Base-by-base conservation (phyloP, 1,140 invertebrate genomes). In the Drosophila parabipectinata region DNA sequence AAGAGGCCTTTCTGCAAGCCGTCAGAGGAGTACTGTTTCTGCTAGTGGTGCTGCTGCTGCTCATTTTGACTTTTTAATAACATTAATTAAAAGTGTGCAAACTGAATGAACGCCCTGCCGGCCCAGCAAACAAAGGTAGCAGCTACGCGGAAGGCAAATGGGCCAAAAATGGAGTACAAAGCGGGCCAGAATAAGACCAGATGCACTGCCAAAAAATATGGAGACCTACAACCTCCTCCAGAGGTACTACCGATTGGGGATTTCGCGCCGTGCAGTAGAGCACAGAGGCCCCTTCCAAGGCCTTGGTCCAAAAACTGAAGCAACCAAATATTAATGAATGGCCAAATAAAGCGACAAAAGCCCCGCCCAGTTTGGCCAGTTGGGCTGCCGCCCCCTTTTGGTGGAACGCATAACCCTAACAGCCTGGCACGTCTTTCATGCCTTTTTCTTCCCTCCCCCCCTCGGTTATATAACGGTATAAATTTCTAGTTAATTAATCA, bases 401-500 rank as follows among this genome's bases (percentile, higher is more conserved):
- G 34, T n/a, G 34, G 34, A 12, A 2, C 34, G 10, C 4, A 37
- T 37, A 28, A 15, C 60, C 50, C 48, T 26, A 32, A 10, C 32
- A 24, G n/a, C 4, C 28, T 10, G 44, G 37, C 55, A 71, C 69
- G 48, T 69, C 74, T 50, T 77, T 66, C 30, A 62, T 50, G 56
- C 69, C 66, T 45, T 67, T 32, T 28, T 32, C 41, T 18, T 18
- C 15, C 26, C 26, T 28, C 21, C 21, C 2, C 21, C 21, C 2
- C 21, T 48, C 34, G 69, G 55, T 45, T 74, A 62, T 79, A 56
- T 79, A 79, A 69, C 69, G 77, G 77, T 81, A 81, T 81, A 81
- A 81, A 81, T 77, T 81, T 72, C 78, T 75, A 77, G 78, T 81
- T 81, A 81, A 81, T 81, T 81, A 81, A 81, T 81, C 78, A 81